Evolutionary conservation across 2,797 vertebrate genomes (phyloP).

Genomic region (Karalla daura): DNA sequence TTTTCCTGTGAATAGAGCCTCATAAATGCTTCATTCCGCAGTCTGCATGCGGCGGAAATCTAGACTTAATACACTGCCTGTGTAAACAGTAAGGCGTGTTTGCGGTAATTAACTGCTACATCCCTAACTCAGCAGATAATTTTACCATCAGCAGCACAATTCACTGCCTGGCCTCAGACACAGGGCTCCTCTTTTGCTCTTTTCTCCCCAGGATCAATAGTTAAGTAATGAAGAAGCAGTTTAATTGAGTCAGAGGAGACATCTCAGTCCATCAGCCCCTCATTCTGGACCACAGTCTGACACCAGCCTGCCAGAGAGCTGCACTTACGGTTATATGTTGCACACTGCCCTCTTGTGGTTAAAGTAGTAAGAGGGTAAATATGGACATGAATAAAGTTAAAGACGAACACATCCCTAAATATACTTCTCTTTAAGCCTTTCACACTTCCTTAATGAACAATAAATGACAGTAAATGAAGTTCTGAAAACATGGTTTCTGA

Average conservation of each 20-base stretch:
- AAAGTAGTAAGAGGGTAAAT: not conserved
- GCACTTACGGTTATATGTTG: constrained; percentile 8
- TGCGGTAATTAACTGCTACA: not conserved
- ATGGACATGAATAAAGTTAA: not conserved
- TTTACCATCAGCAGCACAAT: not conserved
- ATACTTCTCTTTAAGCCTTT: not conserved
- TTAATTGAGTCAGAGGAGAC: not conserved
- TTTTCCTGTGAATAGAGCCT: not conserved
- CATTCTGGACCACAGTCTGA: not conserved
- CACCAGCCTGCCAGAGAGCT: not conserved
- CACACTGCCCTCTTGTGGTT: constrained; percentile 54
- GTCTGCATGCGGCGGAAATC: too few species aligned
- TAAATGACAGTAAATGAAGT: constrained; percentile 4
- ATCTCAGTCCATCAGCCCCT: not conserved
- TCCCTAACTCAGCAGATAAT: not conserved
- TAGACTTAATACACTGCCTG: too few species aligned
- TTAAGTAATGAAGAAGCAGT: not conserved
- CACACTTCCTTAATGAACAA: not conserved
- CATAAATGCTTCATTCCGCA: not conserved
- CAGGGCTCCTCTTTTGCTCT: not conserved
- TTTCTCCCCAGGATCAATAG: not conserved
- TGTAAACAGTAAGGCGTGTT: not conserved
- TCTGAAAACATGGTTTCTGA: not conserved
- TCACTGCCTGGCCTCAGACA: not conserved
- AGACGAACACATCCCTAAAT: not conserved